Evolutionary conservation across 2,113 vertebrate species (phyloP).

Genomic region (Burhinus bistriatus): DNA sequence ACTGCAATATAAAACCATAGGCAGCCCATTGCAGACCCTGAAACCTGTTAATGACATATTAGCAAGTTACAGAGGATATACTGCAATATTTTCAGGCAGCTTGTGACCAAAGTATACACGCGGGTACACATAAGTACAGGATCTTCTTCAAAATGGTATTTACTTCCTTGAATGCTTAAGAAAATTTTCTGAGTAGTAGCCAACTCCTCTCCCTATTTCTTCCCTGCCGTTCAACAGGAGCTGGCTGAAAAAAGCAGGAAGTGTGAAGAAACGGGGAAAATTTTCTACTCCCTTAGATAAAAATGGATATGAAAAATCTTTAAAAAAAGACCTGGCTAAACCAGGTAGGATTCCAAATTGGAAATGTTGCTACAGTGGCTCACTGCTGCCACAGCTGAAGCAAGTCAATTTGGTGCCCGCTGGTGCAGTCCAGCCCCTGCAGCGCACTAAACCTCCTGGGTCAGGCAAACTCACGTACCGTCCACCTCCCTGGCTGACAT

Average conservation of each 20-base stretch:
- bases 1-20: constrained; percentile 18
- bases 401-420: not conserved
- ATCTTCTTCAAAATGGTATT: not conserved
- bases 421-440: not conserved
- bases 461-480: fast-evolving
- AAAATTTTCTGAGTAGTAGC: not conserved
- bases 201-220: not conserved
- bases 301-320: not conserved
- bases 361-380: not conserved
- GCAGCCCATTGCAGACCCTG: not conserved
- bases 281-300: not conserved
- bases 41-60: not conserved
- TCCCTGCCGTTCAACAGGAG: not conserved
- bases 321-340: not conserved
- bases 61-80: not conserved
- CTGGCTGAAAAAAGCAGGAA: not conserved
- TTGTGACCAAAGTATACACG: not conserved
- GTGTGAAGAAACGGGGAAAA: not conserved
- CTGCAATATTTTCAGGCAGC: not conserved
- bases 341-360: not conserved
- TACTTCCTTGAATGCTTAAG: not conserved
- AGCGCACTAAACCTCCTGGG: not conserved
- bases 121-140: not conserved
- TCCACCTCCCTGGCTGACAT: not conserved
- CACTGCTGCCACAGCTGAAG: not conserved